Evolutionary conservation across 2,797 vertebrate species (phyloP).

Genomic region (Ibycter americanus): DNA sequence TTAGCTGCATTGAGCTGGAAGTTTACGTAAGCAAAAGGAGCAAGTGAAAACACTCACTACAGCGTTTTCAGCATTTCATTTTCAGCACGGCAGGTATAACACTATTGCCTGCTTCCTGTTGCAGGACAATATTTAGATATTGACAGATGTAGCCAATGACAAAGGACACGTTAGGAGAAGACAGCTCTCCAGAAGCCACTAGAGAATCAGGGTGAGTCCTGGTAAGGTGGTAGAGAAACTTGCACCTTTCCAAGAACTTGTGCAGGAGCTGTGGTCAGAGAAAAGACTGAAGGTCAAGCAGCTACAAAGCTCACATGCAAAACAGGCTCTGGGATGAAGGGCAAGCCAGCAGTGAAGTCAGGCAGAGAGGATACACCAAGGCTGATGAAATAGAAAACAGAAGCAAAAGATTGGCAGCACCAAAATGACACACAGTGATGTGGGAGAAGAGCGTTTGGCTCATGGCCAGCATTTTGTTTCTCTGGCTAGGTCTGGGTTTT

Average conservation of each 20-base stretch:
- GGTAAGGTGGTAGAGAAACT: neutral
- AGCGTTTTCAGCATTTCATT: neutral
- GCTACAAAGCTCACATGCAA: neutral
- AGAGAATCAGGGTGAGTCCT: neutral
- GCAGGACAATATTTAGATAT: neutral
- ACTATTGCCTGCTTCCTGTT: neutral
- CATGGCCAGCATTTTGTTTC: neutral
- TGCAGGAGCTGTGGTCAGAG: neutral
- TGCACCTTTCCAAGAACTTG: neutral
- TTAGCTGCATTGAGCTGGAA: neutral
- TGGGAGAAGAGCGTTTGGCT: neutral
- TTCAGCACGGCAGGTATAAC: neutral
- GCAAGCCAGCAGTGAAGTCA: neutral
- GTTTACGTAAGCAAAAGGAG: neutral
- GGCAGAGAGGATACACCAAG: neutral
- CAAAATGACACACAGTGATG: neutral
- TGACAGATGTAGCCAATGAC: neutral
- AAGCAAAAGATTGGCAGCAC: neutral
- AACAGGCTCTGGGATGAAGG: neutral
- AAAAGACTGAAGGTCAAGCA: neutral
- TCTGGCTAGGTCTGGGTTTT: neutral
- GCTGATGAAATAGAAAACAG: neutral
- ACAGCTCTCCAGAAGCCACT: neutral
- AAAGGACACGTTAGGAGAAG: neutral
- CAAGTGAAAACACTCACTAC: neutral